phyloP scores from a whole-genome alignment of 2,888 invertebrate species.

The Brenthis ino region DNA sequence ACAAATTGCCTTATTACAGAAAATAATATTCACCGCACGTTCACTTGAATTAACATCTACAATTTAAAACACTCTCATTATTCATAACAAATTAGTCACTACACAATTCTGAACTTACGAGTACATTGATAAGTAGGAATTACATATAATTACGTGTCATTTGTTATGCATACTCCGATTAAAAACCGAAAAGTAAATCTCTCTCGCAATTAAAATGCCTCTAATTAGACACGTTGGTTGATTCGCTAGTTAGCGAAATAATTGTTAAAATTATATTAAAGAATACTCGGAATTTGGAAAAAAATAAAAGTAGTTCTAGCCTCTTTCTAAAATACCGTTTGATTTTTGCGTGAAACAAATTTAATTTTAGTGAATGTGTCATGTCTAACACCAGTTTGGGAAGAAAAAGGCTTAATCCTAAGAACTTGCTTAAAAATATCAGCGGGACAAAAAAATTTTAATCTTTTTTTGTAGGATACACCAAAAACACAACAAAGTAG shows the following conservation, averaged over 20 bases:
- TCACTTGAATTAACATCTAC: conserved; percentile 60
- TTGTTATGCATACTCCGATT: conserved; percentile 12
- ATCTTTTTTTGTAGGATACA: too few species aligned
- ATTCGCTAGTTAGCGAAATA: conserved; percentile 9
- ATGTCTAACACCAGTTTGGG: too few species aligned
- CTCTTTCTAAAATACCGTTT: too few species aligned
- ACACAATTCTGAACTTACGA: conserved; percentile 41
- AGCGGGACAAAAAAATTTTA: too few species aligned
- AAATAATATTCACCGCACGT: conserved; percentile 56
- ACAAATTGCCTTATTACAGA: conserved; percentile 62
- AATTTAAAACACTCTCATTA: conserved; percentile 59
- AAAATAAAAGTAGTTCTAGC: background rate
- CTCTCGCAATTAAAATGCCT: conserved; percentile 24
- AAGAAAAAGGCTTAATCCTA: too few species aligned
- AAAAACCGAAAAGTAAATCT: conserved; percentile 6
- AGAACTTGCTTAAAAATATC: too few species aligned
- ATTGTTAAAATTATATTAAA: conserved; percentile 2
- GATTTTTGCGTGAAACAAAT: too few species aligned
- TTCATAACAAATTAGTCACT: conserved; percentile 64
- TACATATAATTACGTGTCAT: conserved; percentile 25
- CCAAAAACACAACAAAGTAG: too few species aligned
- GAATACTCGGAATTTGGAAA: background rate
- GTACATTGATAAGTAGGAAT: conserved; percentile 18
- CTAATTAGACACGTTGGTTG: conserved; percentile 25
- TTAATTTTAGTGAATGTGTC: too few species aligned